phyloP scores from a whole-genome alignment of 2,888 invertebrate species.

The Terebella lapidaria region DNA sequence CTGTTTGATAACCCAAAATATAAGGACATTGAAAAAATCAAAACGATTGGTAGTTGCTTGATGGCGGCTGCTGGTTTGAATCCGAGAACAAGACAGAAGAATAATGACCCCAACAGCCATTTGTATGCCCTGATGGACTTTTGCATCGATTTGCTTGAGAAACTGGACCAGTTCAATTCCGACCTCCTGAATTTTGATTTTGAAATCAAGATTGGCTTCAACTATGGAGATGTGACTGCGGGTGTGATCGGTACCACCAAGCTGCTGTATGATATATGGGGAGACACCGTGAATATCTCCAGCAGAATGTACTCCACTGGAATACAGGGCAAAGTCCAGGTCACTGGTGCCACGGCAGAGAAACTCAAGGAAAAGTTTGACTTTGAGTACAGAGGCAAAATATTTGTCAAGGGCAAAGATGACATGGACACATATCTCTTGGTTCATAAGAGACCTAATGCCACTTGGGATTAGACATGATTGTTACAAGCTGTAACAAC shows the following conservation, averaged over 20 bases:
- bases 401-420: constrained; percentile 95
- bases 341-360: constrained; percentile 51
- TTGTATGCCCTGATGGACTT: constrained; percentile 87
- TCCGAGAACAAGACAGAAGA: constrained; percentile 68
- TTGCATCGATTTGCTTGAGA: constrained; percentile 78
- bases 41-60: constrained; percentile 90
- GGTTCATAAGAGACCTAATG: constrained; percentile 22
- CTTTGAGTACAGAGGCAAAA: constrained; percentile 86
- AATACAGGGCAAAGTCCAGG: constrained; percentile 63
- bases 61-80: constrained; percentile 97
- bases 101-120: constrained; percentile 70
- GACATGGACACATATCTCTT: constrained; percentile 84
- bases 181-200: constrained; percentile 54
- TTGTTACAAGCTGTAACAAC: background rate
- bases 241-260: constrained; percentile 94
- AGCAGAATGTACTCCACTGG: constrained; percentile 97
- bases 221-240: constrained; percentile 92
- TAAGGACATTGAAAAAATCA: constrained; percentile 90
- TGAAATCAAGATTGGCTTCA: constrained; percentile 68
- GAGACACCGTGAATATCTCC: constrained; percentile 95
- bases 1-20: constrained; percentile 76
- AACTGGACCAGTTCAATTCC: constrained; percentile 47
- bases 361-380: constrained; percentile 71
- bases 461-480: background rate
- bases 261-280: constrained; percentile 96